These are phyloP conservation scores for Sycophaga agraensis DNA, from an alignment of 1,140 invertebrate genomes.

Conservation along the genomic window DNA sequence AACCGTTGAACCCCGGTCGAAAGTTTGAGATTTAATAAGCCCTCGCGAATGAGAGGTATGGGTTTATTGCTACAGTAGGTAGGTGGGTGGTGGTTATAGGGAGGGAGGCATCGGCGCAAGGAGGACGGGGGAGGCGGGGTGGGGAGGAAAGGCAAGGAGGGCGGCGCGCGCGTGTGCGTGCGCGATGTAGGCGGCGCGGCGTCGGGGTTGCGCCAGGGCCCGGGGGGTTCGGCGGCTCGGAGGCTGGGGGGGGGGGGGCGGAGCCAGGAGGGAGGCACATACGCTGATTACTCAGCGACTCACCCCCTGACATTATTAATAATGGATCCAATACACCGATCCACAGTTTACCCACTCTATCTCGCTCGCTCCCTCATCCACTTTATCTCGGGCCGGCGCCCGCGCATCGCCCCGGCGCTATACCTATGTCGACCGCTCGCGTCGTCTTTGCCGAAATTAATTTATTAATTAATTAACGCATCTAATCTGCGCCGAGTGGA, in stretches of 20 bases:
- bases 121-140: constrained; percentile 10
- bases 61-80: constrained; percentile 22
- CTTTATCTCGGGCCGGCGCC: neutral
- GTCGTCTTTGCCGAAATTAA: constrained; percentile 38
- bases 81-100: neutral
- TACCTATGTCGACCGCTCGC: neutral
- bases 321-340: constrained; percentile 37
- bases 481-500: constrained; percentile 30
- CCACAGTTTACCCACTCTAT: constrained; percentile 19
- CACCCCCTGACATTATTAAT: constrained; percentile 38
- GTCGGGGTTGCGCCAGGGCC: neutral
- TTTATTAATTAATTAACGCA: constrained; percentile 42
- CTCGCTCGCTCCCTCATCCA: constrained; percentile 9
- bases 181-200: neutral
- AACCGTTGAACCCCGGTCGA: constrained; percentile 32
- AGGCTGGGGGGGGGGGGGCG: neutral
- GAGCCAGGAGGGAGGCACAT: constrained; percentile 19
- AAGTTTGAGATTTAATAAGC: constrained; percentile 39
- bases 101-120: constrained; percentile 5
- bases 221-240: neutral
- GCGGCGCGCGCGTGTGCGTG: neutral
- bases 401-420: too few species aligned
- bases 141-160: constrained; percentile 18
- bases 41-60: constrained; percentile 20
- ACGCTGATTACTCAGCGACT: constrained; percentile 33